Evolutionary conservation across 1,140 invertebrate genomes (phyloP), one percentile per base, ranked within the genome.

Genomic region (Conus betulinus): DNA sequence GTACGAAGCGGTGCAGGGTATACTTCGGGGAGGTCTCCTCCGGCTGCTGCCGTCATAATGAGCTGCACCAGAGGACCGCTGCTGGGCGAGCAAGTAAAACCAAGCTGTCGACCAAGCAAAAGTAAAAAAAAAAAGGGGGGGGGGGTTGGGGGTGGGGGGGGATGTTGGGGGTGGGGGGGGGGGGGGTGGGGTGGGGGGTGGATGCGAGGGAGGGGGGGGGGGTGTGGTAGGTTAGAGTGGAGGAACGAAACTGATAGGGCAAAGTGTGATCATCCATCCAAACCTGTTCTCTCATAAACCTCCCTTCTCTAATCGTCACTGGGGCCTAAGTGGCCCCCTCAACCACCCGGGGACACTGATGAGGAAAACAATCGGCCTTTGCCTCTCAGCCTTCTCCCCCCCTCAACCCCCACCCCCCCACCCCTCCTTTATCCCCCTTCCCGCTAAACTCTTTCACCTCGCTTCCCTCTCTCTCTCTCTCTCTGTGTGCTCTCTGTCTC

Each of bases 211-310:
- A 53, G 7, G 11, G 78, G 27, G 39, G 27, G 15, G 8, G 39
- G 51, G 23, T 39, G 39, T 10, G 8, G 39, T 5, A n/a, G 25
- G 6, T 8, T 51, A 51, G 5, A 81, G 39, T 39, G 11, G 15
- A 78, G 3, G n/a, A 20, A 23, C 15, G 20, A 81, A 81, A 39
- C 17, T 51, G 78, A 81, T 81, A 81, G 27, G n/a, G 15, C 15
- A 81, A 81, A 81, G 78, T 81, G 78, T 81, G 78, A 81, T 53
- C 39, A 8, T 51, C 52, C 5, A 17, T 51, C 78, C 7, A 20
- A 53, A 53, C 39, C 78, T 81, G 78, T 81, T 53, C 78, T 81
- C 78, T 8, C 78, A 51, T 81, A 81, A 81, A 81, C 39, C 78
- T n/a, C n/a, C n/a, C n/a, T 52, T 81, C 78, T 81, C 78, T 81